Base-by-base conservation (phyloP, 92 coral and sea anemone species). In the Parazoanthus atlanticus region DNA sequence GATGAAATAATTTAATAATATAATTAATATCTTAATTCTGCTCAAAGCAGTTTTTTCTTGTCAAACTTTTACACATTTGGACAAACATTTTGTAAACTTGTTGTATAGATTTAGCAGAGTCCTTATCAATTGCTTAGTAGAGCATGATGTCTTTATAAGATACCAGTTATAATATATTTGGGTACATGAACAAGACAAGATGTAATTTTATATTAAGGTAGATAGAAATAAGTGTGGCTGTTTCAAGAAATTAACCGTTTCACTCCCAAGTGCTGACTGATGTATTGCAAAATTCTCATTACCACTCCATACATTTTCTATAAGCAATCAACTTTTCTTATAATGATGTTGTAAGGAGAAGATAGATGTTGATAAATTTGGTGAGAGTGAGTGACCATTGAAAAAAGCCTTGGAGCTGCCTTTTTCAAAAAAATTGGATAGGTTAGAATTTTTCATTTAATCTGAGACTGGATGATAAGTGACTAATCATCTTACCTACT, bases 61-160 rank as follows among this genome's bases (percentile, higher is more conserved):
- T 47, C 82, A 89, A 89, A 88, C 79, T 93, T 93, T 91, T 93
- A 88, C 90, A 93, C 77, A 81, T 72, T 75, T 83, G 88, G 90
- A 90, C 93, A 76, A 66, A 82, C 85, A 86, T 92, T 89, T 92
- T 92, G 86, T 92, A 80, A 66, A 80, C 26, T 84, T 74, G 79
- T 88, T 84, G 78, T 81, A 82, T 74, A 76, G 65, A 49, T 79
- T 84, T 86, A 90, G 90, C 94, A 93, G 86, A 94, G 92, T 93
- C 76, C 54, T 80, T 80, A 30, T 21, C 28, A n/a, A 72, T 81
- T 56, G 88, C 88, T 88, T 90, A 88, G 91, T 92, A 64, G 46
- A 74, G 17, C 66, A 43, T 84, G 49, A 71, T 56, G 94, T 95
- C 93, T 93, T 91, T 95, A 93, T 93, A 93, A 95, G 91, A 88